These are phyloP conservation scores for Eristalinus sepulchralis DNA, from an alignment of 2,888 invertebrate genomes.

Conservation along the genomic window DNA sequence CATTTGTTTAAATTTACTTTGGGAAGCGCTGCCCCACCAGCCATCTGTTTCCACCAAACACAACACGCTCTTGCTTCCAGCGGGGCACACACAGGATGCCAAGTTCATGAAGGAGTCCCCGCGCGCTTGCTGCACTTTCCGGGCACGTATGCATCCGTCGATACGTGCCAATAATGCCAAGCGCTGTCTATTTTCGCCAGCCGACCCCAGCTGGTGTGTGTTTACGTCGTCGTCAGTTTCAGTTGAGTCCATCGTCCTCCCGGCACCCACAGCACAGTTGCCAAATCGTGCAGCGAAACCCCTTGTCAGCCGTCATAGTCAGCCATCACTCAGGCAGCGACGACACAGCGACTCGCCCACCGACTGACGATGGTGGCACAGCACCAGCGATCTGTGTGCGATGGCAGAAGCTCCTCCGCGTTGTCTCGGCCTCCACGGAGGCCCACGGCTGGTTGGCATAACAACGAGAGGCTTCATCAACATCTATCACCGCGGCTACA, in stretches of 20 bases:
- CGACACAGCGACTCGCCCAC: slow-evolving; percentile 56
- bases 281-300: slow-evolving; percentile 57
- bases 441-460: slow-evolving; percentile 25
- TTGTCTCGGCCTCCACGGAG: slow-evolving; percentile 34
- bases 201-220: slow-evolving; percentile 12
- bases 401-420: slow-evolving; percentile 16
- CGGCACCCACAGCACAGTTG: slow-evolving; percentile 24
- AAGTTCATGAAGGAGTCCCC: slow-evolving; percentile 49
- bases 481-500: slow-evolving; percentile 34
- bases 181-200: slow-evolving; percentile 12
- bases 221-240: background rate
- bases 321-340: slow-evolving; percentile 51
- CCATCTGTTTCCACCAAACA: slow-evolving; percentile 1
- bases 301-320: slow-evolving; percentile 47
- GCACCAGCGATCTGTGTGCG: slow-evolving; percentile 5
- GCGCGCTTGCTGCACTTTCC: slow-evolving; percentile 31
- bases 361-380: slow-evolving; percentile 5
- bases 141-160: slow-evolving; percentile 51
- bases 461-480: slow-evolving; percentile 51
- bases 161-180: slow-evolving; percentile 46
- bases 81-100: slow-evolving; percentile 54
- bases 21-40: background rate
- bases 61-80: background rate
- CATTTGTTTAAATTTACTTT: background rate
- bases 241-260: background rate